Evolutionary conservation across 2,888 invertebrate species (phyloP).

Genomic region (Calliphora vomitoria): DNA sequence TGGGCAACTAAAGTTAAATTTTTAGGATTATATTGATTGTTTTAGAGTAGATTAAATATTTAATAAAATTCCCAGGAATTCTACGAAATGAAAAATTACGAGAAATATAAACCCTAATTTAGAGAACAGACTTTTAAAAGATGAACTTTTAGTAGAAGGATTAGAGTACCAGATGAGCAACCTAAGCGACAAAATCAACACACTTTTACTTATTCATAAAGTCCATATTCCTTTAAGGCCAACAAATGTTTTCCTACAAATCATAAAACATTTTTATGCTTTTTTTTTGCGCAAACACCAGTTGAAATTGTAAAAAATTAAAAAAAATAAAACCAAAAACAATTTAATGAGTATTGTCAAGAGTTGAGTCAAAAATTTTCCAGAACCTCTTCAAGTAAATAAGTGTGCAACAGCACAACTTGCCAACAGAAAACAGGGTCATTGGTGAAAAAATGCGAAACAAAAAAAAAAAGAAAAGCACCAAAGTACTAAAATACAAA

Average conservation of each 20-base stretch:
- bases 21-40: too few relatives aligned
- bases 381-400: slow-evolving; percentile 36
- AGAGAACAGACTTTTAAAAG: too few relatives aligned
- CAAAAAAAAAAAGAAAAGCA: not conserved
- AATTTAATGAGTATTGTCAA: slow-evolving; percentile 71
- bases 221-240: not conserved
- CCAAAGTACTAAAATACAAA: slow-evolving; percentile 33
- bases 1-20: too few relatives aligned
- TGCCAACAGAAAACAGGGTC: slow-evolving; percentile 54
- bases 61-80: too few relatives aligned
- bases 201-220: not conserved
- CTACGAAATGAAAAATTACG: too few relatives aligned
- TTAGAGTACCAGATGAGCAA: not conserved
- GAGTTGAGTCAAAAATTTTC: slow-evolving; percentile 36
- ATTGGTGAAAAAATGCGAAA: slow-evolving; percentile 16
- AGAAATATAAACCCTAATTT: too few relatives aligned
- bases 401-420: not conserved
- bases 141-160: too few relatives aligned
- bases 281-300: slow-evolving; percentile 29
- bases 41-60: too few relatives aligned
- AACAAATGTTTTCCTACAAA: slow-evolving; percentile 19
- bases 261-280: slow-evolving; percentile 70
- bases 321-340: slow-evolving; percentile 36
- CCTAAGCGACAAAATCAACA: not conserved
- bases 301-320: slow-evolving; percentile 49